Base-by-base conservation (phyloP, 2,797 vertebrate species). In the Bradypodion pumilum region DNA sequence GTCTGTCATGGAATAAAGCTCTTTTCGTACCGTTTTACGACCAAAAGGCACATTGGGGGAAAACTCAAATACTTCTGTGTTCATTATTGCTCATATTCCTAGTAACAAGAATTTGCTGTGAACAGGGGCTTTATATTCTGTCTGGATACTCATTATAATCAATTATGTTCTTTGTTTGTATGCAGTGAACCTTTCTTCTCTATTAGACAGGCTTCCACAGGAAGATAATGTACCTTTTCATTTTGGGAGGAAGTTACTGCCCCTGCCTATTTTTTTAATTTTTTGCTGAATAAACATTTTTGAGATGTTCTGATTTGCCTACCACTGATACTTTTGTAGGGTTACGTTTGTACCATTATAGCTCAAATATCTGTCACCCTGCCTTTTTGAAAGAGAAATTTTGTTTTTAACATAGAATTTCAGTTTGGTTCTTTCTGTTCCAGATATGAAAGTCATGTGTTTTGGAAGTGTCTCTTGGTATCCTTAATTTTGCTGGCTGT, bases 71-170 rank as follows among this genome's bases (percentile, higher is more conserved):
- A 87, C 85, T 86, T 83, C 44, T 72, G 88, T 92, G n/a, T 85
- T 92, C 76, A 77, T 42, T 74, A 62, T 37, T 19, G 16, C 29
- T 49, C 46, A 70, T 80, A 52, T 59, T 91, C 83, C 81, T 92
- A 84, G 88, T 85, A 86, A 86, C 89, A 92, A 91, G 87, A 93
- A 91, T 93, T 95, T 93, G 90, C 91, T 94, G 91, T 93, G 89
- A 94, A 89, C 80, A 77, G 86, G 85, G 73, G 84, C 89, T 87
- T 92, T 92, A 93, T 87, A 84, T 90, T 95, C 74, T 88, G 92
- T 91, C 92, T 94, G 93, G 89, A 52, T 93, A 91, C 42, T 86
- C 90, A 81, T 88, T 89, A 75, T 91, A 90, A 93, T 93, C 91
- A 90, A 92, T 92, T 85, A 90, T 86, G 78, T 62, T 90, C 85